Evolutionary conservation across 2,888 invertebrate genomes (phyloP).

Genomic region (Monoplex corrugatus): DNA sequence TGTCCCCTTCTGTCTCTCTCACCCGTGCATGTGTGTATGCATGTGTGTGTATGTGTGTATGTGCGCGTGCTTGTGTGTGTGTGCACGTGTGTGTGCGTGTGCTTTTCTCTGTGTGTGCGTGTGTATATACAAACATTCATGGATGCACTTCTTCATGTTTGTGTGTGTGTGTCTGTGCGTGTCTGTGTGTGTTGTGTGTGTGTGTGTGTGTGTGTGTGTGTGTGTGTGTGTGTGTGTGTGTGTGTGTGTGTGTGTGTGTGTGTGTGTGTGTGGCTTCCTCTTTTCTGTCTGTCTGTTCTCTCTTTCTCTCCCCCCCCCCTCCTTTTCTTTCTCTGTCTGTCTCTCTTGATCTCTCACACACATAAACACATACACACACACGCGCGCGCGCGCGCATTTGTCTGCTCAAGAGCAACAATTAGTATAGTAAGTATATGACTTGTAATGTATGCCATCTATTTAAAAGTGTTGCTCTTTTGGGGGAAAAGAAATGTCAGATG

Average conservation of each 20-base stretch:
- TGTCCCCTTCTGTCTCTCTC: neutral
- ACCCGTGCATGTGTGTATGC: neutral
- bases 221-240: neutral
- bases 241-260: neutral
- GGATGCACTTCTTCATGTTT: neutral
- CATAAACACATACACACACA: no score
- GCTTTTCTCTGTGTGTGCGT: neutral
- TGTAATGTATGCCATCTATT: no score
- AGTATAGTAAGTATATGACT: no score
- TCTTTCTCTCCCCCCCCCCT: no score
- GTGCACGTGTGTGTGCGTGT: no score
- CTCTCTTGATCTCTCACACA: no score
- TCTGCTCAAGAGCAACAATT: no score
- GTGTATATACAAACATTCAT: neutral
- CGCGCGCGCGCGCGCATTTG: no score
- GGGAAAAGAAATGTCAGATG: no score
- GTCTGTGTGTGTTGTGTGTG: neutral
- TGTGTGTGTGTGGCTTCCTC: neutral
- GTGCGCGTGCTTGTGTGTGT: conserved; percentile 20
- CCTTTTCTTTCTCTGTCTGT: no score
- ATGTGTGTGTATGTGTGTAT: neutral
- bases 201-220: neutral
- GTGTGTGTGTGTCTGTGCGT: neutral
- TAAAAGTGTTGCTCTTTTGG: no score
- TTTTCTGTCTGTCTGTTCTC: neutral